These are phyloP conservation scores for Hipparchia sbordonii DNA, from an alignment of 2,888 invertebrate genomes.

Conservation along the genomic window DNA sequence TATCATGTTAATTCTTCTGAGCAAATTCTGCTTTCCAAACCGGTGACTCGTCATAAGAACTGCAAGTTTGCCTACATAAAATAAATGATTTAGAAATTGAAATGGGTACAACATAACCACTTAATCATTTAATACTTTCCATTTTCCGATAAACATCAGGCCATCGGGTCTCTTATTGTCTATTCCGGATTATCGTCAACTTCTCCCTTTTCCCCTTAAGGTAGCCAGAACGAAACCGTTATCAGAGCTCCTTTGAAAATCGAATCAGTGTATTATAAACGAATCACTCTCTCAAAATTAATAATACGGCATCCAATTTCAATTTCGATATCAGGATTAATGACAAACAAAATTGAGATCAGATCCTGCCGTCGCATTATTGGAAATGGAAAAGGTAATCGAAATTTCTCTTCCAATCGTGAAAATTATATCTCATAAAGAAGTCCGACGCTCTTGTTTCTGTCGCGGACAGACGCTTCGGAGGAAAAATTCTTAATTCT, in stretches of 20 bases:
- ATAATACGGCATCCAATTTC: neutral
- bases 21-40: too few species aligned
- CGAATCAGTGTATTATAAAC: neutral
- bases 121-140: neutral
- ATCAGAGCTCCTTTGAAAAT: neutral
- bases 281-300: constrained; percentile 10
- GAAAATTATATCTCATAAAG: constrained; percentile 67
- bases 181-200: neutral
- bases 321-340: constrained; percentile 16
- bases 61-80: too few species aligned
- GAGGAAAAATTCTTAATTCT: constrained; percentile 63
- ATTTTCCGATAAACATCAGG: neutral
- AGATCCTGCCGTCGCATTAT: constrained; percentile 34
- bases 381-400: constrained; percentile 55
- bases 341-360: constrained; percentile 22
- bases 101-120: too few species aligned
- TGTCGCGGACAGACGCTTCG: constrained; percentile 63
- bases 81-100: too few species aligned
- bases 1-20: too few species aligned
- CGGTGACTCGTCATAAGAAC: too few species aligned
- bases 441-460: constrained; percentile 50
- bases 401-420: constrained; percentile 63
- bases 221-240: neutral
- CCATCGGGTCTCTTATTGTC: neutral
- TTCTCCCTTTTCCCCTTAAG: neutral